A percentile compares a stretch with the other conserved stretches of the same genome.
phyloP scores from a whole-genome alignment of 2,888 invertebrate genomes.

The Orthosia cruda region DNA sequence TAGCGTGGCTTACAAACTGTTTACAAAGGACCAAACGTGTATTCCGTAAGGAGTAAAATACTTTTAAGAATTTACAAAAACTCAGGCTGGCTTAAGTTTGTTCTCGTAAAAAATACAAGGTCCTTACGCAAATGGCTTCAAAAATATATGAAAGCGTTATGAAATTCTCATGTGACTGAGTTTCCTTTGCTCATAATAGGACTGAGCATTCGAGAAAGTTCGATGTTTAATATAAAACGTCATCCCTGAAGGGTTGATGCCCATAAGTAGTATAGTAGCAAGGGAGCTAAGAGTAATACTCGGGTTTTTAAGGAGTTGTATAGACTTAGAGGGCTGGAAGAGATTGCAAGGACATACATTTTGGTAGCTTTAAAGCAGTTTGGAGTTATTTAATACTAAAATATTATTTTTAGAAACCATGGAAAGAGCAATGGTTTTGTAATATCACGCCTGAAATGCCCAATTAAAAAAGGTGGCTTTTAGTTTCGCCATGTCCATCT shows the following conservation, averaged over 20 bases:
- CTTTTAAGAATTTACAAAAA: neutral
- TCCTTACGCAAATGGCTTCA: constrained; percentile 9
- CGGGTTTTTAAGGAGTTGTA: constrained; percentile 12
- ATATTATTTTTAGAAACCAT: neutral
- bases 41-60: neutral
- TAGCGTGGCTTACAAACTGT: neutral
- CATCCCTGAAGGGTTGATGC: constrained; percentile 55
- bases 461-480: too few relatives aligned
- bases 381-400: too few relatives aligned
- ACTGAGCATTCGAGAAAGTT: constrained; percentile 43
- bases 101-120: neutral
- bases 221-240: constrained; percentile 49
- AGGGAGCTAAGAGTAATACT: constrained; percentile 23
- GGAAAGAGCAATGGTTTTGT: neutral
- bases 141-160: constrained; percentile 58
- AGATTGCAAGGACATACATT: neutral
- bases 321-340: constrained; percentile 19
- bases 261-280: constrained; percentile 31
- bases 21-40: neutral
- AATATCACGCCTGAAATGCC: too few relatives aligned
- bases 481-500: too few relatives aligned
- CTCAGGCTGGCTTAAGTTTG: neutral
- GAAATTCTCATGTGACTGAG: constrained; percentile 58
- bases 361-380: neutral
- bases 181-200: constrained; percentile 47